Percentiles rank a stretch among this genome's conserved stretches.
phyloP scores from a whole-genome alignment of 1,140 invertebrate species.

The Diorhabda elongata region DNA sequence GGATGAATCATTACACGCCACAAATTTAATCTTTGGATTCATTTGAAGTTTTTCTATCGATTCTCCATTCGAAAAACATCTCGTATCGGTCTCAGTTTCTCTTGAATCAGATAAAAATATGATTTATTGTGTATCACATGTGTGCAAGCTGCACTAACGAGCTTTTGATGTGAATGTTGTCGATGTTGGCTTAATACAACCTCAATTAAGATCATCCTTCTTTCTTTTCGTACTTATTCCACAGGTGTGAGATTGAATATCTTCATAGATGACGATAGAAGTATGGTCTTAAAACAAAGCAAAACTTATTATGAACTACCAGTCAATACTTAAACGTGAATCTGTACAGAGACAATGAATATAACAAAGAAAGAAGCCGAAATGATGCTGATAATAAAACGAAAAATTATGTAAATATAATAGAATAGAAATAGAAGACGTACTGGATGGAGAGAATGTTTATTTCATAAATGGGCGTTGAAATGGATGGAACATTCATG shows the following conservation, averaged over 20 bases:
- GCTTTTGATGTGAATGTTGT: slow-evolving; percentile 8
- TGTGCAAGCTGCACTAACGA: slow-evolving; percentile 11
- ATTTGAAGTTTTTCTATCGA: slow-evolving; percentile 14
- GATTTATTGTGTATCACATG: slow-evolving; percentile 18
- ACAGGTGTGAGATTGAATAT: slow-evolving; percentile 1
- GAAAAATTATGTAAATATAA: no score
- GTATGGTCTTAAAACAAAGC: no score
- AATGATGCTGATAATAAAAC: no score
- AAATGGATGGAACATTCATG: no score
- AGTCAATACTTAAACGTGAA: no score
- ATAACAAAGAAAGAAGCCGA: no score
- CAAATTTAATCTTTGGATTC: slow-evolving; percentile 18
- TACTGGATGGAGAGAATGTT: no score
- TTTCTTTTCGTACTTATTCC: background rate
- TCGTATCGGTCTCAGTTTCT: slow-evolving; percentile 3
- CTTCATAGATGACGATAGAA: no score
- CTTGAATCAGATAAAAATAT: slow-evolving; percentile 13
- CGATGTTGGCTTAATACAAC: slow-evolving; percentile 2
- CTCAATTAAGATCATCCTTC: background rate
- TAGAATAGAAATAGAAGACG: no score
- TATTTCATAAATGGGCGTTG: no score
- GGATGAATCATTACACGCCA: slow-evolving; percentile 14
- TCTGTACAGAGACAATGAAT: no score
- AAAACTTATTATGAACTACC: no score
- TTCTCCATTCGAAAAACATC: slow-evolving; percentile 12